Percentiles rank a stretch among this genome's conserved stretches.
phyloP scores from a whole-genome alignment of 2,113 vertebrate species.

The Saccopteryx bilineata region DNA sequence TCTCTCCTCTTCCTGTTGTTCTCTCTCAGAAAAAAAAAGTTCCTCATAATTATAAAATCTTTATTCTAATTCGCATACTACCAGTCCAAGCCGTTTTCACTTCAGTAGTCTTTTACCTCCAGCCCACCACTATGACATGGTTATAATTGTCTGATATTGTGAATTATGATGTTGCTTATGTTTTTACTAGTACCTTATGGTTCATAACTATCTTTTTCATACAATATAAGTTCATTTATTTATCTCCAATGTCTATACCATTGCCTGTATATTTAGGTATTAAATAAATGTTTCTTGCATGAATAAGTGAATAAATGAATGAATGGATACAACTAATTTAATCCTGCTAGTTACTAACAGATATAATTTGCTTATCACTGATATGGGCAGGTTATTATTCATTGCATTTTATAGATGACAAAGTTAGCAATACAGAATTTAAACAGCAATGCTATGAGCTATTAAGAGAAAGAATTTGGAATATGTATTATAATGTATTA shows the following conservation, averaged over 20 bases:
- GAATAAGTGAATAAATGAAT: background rate
- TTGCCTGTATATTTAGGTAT: background rate
- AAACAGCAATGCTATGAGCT: background rate
- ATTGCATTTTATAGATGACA: background rate
- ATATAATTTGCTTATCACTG: background rate
- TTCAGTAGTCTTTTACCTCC: background rate
- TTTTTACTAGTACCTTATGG: background rate
- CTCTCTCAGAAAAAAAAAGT: no score
- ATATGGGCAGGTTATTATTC: background rate
- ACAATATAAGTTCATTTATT: background rate
- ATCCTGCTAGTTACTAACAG: background rate
- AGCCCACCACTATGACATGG: background rate
- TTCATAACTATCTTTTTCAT: background rate
- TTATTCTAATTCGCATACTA: background rate
- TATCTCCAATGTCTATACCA: background rate
- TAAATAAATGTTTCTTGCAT: background rate
- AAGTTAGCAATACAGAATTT: background rate
- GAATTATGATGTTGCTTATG: background rate
- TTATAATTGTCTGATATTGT: background rate
- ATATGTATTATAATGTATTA: background rate
- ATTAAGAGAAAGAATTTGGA: background rate
- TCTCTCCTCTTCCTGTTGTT: no score
- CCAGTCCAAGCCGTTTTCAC: background rate
- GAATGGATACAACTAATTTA: constrained; percentile 5
- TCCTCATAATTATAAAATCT: background rate